Conservation (phyloP, 1,140 invertebrate species). For the Euura saliciscinereae region DNA sequence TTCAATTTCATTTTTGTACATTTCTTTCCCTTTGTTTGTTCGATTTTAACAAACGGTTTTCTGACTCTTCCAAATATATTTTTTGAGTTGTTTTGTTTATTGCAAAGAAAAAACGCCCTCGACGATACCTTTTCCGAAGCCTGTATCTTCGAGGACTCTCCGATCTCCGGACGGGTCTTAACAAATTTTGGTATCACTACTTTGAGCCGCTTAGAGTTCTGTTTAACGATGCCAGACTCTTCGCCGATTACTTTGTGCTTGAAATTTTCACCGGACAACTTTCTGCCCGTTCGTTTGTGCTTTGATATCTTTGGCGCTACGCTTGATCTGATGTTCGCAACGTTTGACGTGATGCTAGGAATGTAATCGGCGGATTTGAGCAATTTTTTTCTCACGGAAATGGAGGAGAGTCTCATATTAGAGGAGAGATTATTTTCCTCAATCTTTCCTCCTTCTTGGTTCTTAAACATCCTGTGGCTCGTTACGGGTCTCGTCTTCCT, state of each 20-base stretch:
- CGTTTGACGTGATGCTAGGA: neutral
- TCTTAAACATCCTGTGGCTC: constrained; percentile 39
- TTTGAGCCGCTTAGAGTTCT: constrained; percentile 48
- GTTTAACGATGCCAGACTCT: constrained; percentile 41
- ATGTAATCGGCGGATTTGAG: constrained; percentile 25
- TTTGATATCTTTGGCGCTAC: neutral
- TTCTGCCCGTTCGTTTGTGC: constrained; percentile 15
- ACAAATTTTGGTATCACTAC: constrained; percentile 34
- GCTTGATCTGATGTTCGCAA: constrained; percentile 15
- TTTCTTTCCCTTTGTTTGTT: constrained; percentile 36
- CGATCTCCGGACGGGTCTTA: constrained; percentile 33
- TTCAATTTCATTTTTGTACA: constrained; percentile 32
- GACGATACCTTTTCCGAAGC: neutral
- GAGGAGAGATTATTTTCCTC: constrained; percentile 34
- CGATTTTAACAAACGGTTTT: constrained; percentile 27
- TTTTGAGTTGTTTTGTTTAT: constrained; percentile 36
- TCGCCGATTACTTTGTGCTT: constrained; percentile 28
- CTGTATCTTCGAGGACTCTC: constrained; percentile 32
- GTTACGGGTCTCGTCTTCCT: constrained; percentile 39
- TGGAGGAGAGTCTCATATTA: constrained; percentile 30
- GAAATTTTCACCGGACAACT: constrained; percentile 18
- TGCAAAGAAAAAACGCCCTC: constrained; percentile 23
- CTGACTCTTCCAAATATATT: constrained; percentile 21
- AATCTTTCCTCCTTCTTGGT: constrained; percentile 30
- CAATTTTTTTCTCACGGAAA: constrained; percentile 27